Evolutionary conservation across 2,888 invertebrate species (phyloP), one percentile per base, ranked within the genome.

Genomic region (Cerastis leucographa): DNA sequence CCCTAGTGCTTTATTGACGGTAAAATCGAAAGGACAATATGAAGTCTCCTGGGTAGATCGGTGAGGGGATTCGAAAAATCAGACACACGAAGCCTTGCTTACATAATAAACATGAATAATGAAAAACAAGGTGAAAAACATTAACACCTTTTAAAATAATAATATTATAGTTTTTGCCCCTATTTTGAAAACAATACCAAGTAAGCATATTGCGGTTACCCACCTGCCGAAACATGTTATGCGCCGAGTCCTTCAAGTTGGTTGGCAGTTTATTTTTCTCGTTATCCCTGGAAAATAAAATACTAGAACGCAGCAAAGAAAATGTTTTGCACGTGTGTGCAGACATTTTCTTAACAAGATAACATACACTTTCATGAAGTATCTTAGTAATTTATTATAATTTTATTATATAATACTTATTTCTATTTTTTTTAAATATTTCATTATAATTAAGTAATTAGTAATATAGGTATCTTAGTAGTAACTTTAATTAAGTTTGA

Each of bases 1-100:
- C 19, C 12, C n/a, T 51, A 67, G 11, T 66, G 17, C 49, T 71
- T 71, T 71, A 61, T 35, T 25, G 61, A 0, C 8, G 8, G 40
- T 66, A 59, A 69, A 79, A 40, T 17, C 42, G n/a, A 46, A 12
- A 61, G 29, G 54, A 67, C 29, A 49, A 46, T 56, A 62, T n/a
- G n/a, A n/a, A 62, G n/a, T 67, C 6, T 54, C n/a, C 54, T 40
- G 46, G 59, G 14, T 3, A 61, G 25, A 73, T 42, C 56, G 19
- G 8, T 29, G n/a, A 14, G 6, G 1, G 2, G 11, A 22, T 54
- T 62, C n/a, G 0, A 17, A 49, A 72, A 40, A 61, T 62, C 25
- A 0, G 12, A 35, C 11, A 9, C n/a, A 17, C n/a, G 17, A 9
- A 11, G 7, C 35, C 59, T 51, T 14, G 11, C 25, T 17, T 17